Evolutionary conservation across 2,888 invertebrate species (phyloP), one percentile per base, ranked within the genome.

Genomic region (Poecilus cupreus): DNA sequence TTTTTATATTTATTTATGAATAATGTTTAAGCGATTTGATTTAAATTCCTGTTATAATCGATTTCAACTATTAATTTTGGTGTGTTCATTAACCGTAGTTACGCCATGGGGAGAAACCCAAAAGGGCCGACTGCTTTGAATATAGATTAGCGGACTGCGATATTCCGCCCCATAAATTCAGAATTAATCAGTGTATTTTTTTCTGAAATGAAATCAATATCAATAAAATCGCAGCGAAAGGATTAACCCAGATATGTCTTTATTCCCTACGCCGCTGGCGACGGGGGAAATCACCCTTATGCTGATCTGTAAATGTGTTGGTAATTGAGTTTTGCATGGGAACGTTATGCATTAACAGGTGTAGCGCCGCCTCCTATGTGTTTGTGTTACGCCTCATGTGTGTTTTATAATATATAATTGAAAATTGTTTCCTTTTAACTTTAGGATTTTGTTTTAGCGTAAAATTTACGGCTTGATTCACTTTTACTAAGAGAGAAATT

Each of bases 251-350:
- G 32, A 57, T 24, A 11, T 2, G 24, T 22, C 26, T 57, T 57
- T n/a, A 11, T 57, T 57, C 22, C 6, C n/a, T 60, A n/a, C 60
- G 60, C 26, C 60, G 26, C n/a, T 60, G 60, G n/a, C n/a, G 4
- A 13, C 11, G 13, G 10, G 54, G 54, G 22, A 54, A 11, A 39
- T 13, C 43, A 11, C 24, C 22, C 22, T 6, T 8, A n/a, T 32
- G 32, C 24, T 75, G 32, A 75, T 51, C 4, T 51, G 51, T 13
- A 75, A 75, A 75, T 75, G 74, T 75, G 74, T 75, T 13, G n/a
- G 51, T 75, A 75, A 75, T 75, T 75, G 74, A 75, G 49, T 75
- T 75, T 75, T 51, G 68, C 43, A 39, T 37, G 22, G 68, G 18
- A 68, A 60, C 60, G 13, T n/a, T 8, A 60, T 60, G 60, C 60